phyloP scores from a whole-genome alignment of 2,797 vertebrate genomes.

The Choloepus didactylus region DNA sequence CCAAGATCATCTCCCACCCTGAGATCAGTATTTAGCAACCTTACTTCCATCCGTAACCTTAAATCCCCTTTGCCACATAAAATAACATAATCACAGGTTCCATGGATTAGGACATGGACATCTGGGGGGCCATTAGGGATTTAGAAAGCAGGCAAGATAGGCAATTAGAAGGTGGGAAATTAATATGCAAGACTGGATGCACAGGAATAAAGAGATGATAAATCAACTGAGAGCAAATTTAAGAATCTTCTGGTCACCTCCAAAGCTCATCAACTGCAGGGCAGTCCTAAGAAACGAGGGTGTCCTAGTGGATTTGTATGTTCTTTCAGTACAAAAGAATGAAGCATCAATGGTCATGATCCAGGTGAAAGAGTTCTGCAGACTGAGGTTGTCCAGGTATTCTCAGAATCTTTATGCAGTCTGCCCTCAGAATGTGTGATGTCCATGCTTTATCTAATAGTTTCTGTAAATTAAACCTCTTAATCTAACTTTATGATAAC shows the following conservation, averaged over 20 bases:
- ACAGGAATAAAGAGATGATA: background rate
- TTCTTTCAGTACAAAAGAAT: background rate
- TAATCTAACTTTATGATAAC: constrained; percentile 79
- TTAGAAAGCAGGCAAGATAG: background rate
- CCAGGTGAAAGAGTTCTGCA: background rate
- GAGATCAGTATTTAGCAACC: background rate
- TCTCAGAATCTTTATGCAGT: background rate
- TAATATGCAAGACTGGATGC: background rate
- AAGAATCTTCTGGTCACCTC: background rate
- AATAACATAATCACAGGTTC: background rate
- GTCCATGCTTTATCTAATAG: background rate
- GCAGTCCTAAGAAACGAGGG: background rate
- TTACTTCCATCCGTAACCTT: background rate
- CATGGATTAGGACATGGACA: background rate
- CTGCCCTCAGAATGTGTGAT: constrained; percentile 35
- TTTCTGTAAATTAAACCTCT: constrained; percentile 79
- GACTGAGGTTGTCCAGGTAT: background rate
- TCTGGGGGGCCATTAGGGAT: background rate
- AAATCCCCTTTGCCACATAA: background rate
- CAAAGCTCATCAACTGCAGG: background rate
- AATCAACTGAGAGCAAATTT: background rate
- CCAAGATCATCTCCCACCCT: background rate
- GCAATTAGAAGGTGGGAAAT: background rate
- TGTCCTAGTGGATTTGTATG: background rate
- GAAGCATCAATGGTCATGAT: background rate